Evolutionary conservation across 2,113 vertebrate species (phyloP).

Genomic region (Anhinga rufa): DNA sequence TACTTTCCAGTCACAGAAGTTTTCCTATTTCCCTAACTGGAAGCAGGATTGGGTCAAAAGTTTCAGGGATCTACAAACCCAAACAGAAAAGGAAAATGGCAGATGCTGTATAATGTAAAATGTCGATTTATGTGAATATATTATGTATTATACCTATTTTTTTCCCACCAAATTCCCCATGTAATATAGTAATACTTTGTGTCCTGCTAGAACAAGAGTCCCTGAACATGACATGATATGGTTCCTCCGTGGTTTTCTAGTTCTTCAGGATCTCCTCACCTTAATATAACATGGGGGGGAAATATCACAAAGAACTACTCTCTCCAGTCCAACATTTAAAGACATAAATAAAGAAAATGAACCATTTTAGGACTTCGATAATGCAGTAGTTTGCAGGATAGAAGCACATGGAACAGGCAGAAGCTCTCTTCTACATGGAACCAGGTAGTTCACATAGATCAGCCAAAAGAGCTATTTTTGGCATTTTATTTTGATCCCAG

Average conservation of each 20-base stretch:
- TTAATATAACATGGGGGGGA: background rate
- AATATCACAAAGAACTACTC: background rate
- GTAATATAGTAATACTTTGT: background rate
- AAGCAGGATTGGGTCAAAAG: background rate
- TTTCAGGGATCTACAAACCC: background rate
- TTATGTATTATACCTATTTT: background rate
- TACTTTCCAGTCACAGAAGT: background rate
- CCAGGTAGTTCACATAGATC: background rate
- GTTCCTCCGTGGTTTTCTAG: background rate
- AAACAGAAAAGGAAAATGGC: background rate
- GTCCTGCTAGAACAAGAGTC: background rate
- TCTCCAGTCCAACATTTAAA: background rate
- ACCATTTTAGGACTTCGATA: background rate
- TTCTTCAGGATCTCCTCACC: background rate
- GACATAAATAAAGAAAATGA: background rate
- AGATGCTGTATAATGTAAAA: background rate
- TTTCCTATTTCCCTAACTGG: background rate
- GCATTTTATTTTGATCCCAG: background rate
- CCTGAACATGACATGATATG: background rate
- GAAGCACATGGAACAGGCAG: background rate
- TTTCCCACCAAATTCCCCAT: background rate
- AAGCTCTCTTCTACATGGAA: background rate
- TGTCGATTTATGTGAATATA: background rate
- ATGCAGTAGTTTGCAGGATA: background rate
- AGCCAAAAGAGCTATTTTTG: background rate